Evolutionary conservation across 2,888 invertebrate species (phyloP).

Genomic region (Pristionchus mayeri): DNA sequence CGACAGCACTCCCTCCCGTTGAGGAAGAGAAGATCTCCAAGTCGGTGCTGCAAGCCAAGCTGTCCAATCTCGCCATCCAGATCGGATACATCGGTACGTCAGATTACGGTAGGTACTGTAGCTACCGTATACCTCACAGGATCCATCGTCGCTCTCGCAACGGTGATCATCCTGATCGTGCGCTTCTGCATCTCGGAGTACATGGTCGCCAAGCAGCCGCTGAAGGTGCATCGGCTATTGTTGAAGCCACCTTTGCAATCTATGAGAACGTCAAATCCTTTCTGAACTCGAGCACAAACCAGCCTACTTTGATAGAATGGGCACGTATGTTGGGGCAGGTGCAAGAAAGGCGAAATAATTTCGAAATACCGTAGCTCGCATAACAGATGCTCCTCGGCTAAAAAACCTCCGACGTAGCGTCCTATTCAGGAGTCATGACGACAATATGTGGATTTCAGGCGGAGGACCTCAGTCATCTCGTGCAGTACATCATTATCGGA

Average conservation of each 20-base stretch:
- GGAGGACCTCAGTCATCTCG: constrained; percentile 86
- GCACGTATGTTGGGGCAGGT: too few relatives aligned
- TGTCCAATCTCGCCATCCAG: constrained; percentile 75
- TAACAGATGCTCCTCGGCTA: too few relatives aligned
- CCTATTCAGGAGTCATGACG: too few relatives aligned
- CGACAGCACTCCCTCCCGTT: neutral
- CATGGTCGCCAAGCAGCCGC: constrained; percentile 70
- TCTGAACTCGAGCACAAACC: too few relatives aligned
- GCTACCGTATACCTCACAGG: constrained; percentile 78
- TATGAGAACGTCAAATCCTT: too few relatives aligned
- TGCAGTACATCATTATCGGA: constrained; percentile 98
- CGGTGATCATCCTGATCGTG: constrained; percentile 93
- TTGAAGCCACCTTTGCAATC: too few relatives aligned
- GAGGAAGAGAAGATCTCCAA: constrained; percentile 59
- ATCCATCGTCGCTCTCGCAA: constrained; percentile 95
- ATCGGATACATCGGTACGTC: constrained; percentile 75
- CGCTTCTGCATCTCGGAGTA: constrained; percentile 94
- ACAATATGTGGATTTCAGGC: constrained; percentile 52
- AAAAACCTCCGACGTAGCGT: too few relatives aligned
- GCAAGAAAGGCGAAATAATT: too few relatives aligned
- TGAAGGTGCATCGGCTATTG: too few relatives aligned
- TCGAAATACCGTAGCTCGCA: too few relatives aligned
- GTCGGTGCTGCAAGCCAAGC: constrained; percentile 74
- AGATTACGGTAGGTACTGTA: neutral
- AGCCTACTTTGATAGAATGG: too few relatives aligned